Evolutionary conservation across 2,797 vertebrate genomes (phyloP).

Genomic region (Distichodus sexfasciatus): DNA sequence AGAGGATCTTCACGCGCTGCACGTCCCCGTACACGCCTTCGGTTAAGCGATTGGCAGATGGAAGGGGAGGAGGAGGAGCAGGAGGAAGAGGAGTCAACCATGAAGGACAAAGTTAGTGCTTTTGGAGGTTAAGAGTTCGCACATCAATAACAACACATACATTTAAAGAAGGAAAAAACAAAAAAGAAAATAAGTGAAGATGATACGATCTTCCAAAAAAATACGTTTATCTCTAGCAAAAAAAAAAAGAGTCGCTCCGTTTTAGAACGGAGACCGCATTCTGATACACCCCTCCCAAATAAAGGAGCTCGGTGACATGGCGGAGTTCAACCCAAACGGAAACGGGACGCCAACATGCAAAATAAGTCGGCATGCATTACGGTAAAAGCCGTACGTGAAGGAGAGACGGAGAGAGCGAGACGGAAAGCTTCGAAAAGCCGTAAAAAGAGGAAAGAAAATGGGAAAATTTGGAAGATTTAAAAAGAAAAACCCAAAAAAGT

Average conservation of each 20-base stretch:
- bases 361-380: conserved; percentile 89
- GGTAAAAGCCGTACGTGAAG: conserved; percentile 84
- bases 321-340: conserved; percentile 74
- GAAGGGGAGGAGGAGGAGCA: conserved; percentile 51
- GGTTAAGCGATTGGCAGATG: conserved; percentile 72
- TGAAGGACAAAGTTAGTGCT: conserved; percentile 77
- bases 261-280: conserved; percentile 78
- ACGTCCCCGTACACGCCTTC: conserved; percentile 98
- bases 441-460: conserved; percentile 28
- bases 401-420: conserved; percentile 64
- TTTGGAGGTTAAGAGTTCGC: conserved; percentile 73
- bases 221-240: conserved; percentile 82
- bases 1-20: conserved; percentile 99
- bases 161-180: conserved; percentile 60
- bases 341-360: conserved; percentile 80
- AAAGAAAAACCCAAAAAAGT: conserved; percentile 58
- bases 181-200: conserved; percentile 81
- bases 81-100: conserved; percentile 68
- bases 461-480: conserved; percentile 31
- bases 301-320: conserved; percentile 83
- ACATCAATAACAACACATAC: conserved; percentile 63
- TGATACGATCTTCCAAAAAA: conserved; percentile 82
- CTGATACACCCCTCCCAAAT: conserved; percentile 79
- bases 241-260: conserved; percentile 59
- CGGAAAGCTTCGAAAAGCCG: conserved; percentile 45